These are phyloP conservation scores for Poeciliopsis occidentalis DNA, from an alignment of 2,113 vertebrate genomes.

Conservation along the genomic window DNA sequence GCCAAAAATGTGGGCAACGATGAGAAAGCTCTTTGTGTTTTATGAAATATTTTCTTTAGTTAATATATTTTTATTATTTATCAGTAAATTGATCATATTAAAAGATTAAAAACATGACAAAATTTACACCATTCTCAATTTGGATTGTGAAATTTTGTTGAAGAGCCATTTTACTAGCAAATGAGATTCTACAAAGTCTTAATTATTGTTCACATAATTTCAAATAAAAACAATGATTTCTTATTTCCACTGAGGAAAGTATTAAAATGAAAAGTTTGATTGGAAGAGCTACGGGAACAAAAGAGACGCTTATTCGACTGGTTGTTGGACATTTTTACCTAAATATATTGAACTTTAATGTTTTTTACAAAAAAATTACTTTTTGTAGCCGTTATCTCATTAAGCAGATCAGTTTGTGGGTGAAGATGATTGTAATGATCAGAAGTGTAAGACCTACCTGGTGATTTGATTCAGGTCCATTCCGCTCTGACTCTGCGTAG, in stretches of 20 bases:
- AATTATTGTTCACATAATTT: not conserved
- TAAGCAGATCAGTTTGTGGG: not conserved
- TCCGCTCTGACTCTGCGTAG: conserved; percentile 85
- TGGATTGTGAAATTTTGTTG: not conserved
- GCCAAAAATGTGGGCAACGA: no score
- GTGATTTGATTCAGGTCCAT: conserved; percentile 89
- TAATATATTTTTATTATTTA: not conserved
- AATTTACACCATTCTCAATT: no score
- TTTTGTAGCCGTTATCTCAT: not conserved
- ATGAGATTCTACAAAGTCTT: no score
- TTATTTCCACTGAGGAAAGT: not conserved
- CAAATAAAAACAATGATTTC: not conserved
- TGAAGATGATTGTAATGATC: conserved; percentile 5
- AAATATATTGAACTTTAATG: no score
- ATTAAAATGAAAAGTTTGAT: not conserved
- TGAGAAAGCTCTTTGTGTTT: not conserved
- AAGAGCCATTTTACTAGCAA: not conserved
- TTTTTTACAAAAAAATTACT: not conserved
- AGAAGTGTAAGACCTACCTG: conserved; percentile 75
- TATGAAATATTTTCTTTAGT: not conserved
- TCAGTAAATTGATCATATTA: not conserved
- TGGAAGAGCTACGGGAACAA: not conserved
- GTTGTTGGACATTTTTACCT: not conserved
- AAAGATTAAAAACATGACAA: not conserved
- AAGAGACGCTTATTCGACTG: not conserved